These are phyloP conservation scores for Salminus brasiliensis DNA, from an alignment of 2,113 vertebrate species.

Conservation along the genomic window DNA sequence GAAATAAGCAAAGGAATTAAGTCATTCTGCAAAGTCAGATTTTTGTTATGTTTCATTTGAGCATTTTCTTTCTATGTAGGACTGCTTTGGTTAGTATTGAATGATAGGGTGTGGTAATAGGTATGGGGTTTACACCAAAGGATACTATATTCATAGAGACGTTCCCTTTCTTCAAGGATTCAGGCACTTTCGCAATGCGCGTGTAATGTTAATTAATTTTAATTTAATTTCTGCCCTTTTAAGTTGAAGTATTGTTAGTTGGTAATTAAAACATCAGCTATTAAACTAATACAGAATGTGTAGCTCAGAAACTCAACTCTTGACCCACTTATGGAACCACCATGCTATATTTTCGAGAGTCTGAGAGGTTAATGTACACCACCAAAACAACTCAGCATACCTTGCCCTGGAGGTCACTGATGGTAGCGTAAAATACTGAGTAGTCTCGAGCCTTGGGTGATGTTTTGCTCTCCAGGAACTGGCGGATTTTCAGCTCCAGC, in stretches of 20 bases:
- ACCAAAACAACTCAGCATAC: constrained; percentile 51
- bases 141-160: too few species aligned
- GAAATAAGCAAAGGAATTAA: neutral
- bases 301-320: too few species aligned
- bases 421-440: constrained; percentile 58
- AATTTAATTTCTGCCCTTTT: too few species aligned
- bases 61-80: neutral
- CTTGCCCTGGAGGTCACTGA: constrained; percentile 69
- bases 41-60: neutral
- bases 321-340: neutral
- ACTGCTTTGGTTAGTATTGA: neutral
- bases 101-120: neutral
- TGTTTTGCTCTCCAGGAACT: constrained; percentile 56
- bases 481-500: constrained; percentile 65
- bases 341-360: neutral
- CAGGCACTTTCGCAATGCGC: too few species aligned
- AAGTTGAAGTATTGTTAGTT: too few species aligned
- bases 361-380: neutral
- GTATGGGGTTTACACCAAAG: too few species aligned
- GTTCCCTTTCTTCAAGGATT: too few species aligned
- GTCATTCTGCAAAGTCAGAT: too few species aligned
- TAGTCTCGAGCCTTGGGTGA: constrained; percentile 60
- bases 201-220: too few species aligned
- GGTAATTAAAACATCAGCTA: too few species aligned
- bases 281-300: too few species aligned